Conservation (phyloP, 2,888 invertebrate species). For the Hirtodrosophila cameraria region DNA sequence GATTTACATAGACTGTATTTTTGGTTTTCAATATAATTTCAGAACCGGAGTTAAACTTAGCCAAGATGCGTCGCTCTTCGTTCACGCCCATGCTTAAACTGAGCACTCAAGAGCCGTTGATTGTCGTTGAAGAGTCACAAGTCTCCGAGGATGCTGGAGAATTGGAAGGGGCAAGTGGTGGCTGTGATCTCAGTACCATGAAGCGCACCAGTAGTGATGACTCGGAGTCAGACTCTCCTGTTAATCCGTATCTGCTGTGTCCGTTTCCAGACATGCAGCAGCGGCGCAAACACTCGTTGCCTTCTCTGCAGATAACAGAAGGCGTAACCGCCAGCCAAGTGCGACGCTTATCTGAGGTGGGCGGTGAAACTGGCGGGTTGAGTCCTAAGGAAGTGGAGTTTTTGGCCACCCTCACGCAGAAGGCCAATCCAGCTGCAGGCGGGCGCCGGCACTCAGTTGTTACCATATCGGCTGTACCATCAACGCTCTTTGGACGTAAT, state of each 20-base stretch:
- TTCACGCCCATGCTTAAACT: conserved; percentile 86
- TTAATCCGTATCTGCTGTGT: conserved; percentile 92
- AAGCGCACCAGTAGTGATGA: conserved; percentile 85
- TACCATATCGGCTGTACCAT: conserved; percentile 92
- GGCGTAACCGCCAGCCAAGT: conserved; percentile 95
- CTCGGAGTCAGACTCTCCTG: conserved; percentile 90
- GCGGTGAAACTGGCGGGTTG: conserved; percentile 89
- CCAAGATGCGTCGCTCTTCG: conserved; percentile 88
- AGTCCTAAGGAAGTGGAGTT: conserved; percentile 93
- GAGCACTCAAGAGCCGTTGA: conserved; percentile 89
- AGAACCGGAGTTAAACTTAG: conserved; percentile 1
- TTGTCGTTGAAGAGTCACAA: conserved; percentile 92
- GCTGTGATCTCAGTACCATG: conserved; percentile 85
- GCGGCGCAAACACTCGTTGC: conserved; percentile 92
- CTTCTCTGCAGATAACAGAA: conserved; percentile 92
- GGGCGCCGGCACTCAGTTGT: conserved; percentile 94
- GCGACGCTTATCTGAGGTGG: conserved; percentile 91
- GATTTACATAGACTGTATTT: not conserved
- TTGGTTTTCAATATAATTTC: conserved; percentile 16
- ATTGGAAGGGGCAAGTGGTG: conserved; percentile 86
- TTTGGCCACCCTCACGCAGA: conserved; percentile 92
- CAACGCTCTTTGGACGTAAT: conserved; percentile 91
- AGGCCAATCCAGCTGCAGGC: conserved; percentile 87
- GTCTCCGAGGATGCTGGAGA: conserved; percentile 88
- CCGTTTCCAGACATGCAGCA: conserved; percentile 91